A percentile compares a stretch with the other conserved stretches of the same genome.
Evolutionary conservation across 2,888 invertebrate genomes (phyloP).

Genomic region (Drosophila hamatofila): DNA sequence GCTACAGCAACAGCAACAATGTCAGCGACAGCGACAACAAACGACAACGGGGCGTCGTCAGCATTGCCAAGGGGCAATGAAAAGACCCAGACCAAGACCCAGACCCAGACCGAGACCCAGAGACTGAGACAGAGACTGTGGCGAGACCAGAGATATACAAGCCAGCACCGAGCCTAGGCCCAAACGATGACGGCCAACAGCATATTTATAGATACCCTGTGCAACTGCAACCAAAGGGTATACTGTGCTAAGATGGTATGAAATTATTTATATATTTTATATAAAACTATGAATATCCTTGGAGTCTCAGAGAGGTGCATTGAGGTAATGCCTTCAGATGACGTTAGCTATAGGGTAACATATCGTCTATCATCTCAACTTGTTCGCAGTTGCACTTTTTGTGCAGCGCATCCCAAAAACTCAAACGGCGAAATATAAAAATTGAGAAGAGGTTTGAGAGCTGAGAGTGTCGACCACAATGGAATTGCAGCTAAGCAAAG

Average conservation of each 20-base stretch:
- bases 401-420: constrained; percentile 42
- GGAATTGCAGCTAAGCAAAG: constrained; percentile 56
- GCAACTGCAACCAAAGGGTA: background rate
- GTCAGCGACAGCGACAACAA: constrained; percentile 34
- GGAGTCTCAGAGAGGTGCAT: too few species aligned
- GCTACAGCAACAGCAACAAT: constrained; percentile 29
- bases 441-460: constrained; percentile 2
- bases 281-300: too few species aligned
- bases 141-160: background rate
- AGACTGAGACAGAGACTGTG: background rate
- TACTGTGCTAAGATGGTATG: too few species aligned
- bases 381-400: constrained; percentile 7
- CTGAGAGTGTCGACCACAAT: constrained; percentile 23
- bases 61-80: constrained; percentile 63
- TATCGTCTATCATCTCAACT: background rate
- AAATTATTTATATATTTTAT: too few species aligned
- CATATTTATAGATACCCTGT: constrained; percentile 19
- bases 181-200: constrained; percentile 8
- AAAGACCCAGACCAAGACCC: constrained; percentile 34
- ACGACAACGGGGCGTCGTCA: constrained; percentile 51
- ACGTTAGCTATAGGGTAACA: constrained; percentile 2
- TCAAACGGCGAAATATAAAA: background rate
- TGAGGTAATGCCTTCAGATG: background rate
- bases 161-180: constrained; percentile 7
- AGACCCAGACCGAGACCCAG: constrained; percentile 27